These are phyloP conservation scores for Cenopis cana DNA, from an alignment of 2,888 invertebrate species.

Conservation along the genomic window DNA sequence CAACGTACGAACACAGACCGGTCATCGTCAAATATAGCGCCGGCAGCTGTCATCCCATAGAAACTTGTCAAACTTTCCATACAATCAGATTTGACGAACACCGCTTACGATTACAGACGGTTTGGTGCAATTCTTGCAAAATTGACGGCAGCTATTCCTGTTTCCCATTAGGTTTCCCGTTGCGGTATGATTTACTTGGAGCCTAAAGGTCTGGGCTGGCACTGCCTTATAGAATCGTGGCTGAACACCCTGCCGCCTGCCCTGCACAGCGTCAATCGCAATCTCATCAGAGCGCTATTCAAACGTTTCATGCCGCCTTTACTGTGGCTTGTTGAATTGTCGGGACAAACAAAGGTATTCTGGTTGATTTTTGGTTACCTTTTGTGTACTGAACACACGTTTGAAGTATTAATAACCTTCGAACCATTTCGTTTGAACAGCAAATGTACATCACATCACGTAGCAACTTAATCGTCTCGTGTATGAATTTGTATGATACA, in stretches of 20 bases:
- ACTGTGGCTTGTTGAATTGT: conserved; percentile 89
- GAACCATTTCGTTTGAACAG: conserved; percentile 66
- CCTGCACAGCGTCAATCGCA: conserved; percentile 89
- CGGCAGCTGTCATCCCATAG: too few species aligned
- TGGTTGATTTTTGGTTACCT: background rate
- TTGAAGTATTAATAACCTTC: background rate
- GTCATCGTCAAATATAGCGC: too few species aligned
- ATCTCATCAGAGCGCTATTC: conserved; percentile 89
- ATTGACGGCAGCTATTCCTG: background rate
- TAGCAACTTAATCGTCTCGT: conserved; percentile 91
- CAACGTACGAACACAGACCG: too few species aligned
- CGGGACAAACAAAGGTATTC: conserved; percentile 87
- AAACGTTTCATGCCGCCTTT: conserved; percentile 92
- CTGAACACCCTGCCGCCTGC: conserved; percentile 90
- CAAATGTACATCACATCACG: conserved; percentile 95
- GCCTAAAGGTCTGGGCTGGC: conserved; percentile 96
- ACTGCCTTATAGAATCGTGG: conserved; percentile 94
- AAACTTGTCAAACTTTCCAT: too few species aligned
- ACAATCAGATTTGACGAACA: too few species aligned
- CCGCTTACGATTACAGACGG: too few species aligned
- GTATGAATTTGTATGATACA: conserved; percentile 95
- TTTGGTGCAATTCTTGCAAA: background rate
- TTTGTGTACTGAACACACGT: background rate
- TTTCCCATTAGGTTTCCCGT: conserved; percentile 88
- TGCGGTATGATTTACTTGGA: conserved; percentile 99